These are phyloP conservation scores for Andinoacara biseriatus DNA, from an alignment of 2,113 vertebrate species.

Conservation along the genomic window DNA sequence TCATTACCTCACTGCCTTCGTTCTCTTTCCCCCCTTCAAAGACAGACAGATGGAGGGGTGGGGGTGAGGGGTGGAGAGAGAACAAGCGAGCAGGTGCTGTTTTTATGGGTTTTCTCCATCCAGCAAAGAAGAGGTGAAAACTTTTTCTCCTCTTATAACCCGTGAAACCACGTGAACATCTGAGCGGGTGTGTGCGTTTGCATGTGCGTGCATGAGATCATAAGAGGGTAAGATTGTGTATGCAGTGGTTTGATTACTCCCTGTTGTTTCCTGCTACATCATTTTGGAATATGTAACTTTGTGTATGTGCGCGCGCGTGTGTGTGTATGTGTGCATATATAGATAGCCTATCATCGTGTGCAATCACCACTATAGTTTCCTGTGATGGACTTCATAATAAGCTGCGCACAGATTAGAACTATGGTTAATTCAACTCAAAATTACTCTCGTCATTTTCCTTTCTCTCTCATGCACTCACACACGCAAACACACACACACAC, in stretches of 20 bases:
- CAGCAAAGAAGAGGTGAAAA: slow-evolving; percentile 73
- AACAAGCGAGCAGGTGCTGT: slow-evolving; percentile 80
- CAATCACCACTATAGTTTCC: slow-evolving; percentile 60
- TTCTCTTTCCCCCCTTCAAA: not conserved
- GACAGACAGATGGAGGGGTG: not conserved
- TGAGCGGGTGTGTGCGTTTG: not conserved
- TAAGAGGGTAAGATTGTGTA: slow-evolving; percentile 35
- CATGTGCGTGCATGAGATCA: slow-evolving; percentile 50
- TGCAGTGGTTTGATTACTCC: slow-evolving; percentile 41
- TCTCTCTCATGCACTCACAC: not conserved
- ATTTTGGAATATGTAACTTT: slow-evolving; percentile 22
- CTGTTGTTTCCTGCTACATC: slow-evolving; percentile 33
- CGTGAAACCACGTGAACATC: slow-evolving; percentile 51
- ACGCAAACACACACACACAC: not conserved
- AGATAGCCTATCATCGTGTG: slow-evolving; percentile 20
- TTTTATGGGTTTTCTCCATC: slow-evolving; percentile 69
- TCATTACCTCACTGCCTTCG: slow-evolving; percentile 40
- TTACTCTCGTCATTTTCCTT: not conserved
- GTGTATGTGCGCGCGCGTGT: slow-evolving; percentile 1
- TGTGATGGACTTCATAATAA: slow-evolving; percentile 60
- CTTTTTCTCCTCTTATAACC: slow-evolving; percentile 71
- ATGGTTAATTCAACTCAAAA: slow-evolving; percentile 60
- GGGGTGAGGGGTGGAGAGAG: slow-evolving; percentile 36
- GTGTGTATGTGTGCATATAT: not conserved
- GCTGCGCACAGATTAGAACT: slow-evolving; percentile 53